These are phyloP conservation scores for Globicephala melas DNA, from an alignment of 2,113 vertebrate species.

Conservation along the genomic window DNA sequence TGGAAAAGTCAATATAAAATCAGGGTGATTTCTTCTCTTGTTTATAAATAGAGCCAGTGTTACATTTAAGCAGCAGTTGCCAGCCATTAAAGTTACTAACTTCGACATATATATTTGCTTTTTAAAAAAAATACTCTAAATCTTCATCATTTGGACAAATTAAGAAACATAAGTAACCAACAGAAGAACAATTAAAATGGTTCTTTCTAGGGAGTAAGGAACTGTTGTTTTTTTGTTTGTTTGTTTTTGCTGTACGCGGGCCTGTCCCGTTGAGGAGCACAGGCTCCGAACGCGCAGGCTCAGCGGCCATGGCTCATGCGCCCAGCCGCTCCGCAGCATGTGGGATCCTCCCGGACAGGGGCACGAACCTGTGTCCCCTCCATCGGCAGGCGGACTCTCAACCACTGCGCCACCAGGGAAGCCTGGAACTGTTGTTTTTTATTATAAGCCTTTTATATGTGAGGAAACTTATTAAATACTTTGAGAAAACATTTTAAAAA, in stretches of 20 bases:
- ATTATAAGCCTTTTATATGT: neutral
- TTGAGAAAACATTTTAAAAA: slow-evolving; percentile 14
- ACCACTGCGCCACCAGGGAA: too few species aligned
- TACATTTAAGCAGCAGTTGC: neutral
- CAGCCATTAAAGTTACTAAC: neutral
- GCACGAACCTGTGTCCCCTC: too few species aligned
- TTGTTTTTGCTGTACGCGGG: too few species aligned
- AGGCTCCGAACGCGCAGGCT: too few species aligned
- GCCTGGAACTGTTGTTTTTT: neutral
- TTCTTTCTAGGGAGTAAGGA: neutral
- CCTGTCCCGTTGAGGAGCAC: too few species aligned
- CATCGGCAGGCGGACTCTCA: too few species aligned
- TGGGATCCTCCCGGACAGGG: too few species aligned
- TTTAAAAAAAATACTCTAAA: neutral
- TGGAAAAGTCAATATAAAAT: neutral
- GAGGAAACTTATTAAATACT: neutral
- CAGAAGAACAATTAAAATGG: neutral
- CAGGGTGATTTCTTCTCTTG: neutral
- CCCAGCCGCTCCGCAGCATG: too few species aligned
- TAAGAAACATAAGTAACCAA: neutral
- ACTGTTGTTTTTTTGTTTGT: neutral
- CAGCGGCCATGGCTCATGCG: too few species aligned
- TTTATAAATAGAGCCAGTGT: neutral
- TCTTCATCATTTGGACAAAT: neutral
- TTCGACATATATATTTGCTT: neutral